Evolutionary conservation across 2,888 invertebrate genomes (phyloP).

Genomic region (Melanophora roralis): DNA sequence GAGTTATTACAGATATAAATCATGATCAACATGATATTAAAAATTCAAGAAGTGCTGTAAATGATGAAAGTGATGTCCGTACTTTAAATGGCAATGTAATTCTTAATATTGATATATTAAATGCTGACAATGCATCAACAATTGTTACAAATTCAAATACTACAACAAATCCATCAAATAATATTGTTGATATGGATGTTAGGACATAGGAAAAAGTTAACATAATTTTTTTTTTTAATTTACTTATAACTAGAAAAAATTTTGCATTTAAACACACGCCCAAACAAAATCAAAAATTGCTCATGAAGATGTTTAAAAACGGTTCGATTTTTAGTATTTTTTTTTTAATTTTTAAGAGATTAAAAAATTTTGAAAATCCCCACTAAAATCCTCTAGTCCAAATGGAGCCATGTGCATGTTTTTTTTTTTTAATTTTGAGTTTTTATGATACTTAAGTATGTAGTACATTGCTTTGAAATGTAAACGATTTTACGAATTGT

Average conservation of each 20-base stretch:
- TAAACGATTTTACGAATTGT: no score
- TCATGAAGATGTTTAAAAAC: neutral
- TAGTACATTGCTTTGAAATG: no score
- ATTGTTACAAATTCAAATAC: slow-evolving; percentile 46
- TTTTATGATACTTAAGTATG: no score
- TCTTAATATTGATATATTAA: slow-evolving; percentile 63
- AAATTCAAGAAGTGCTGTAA: neutral
- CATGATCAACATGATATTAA: slow-evolving; percentile 8
- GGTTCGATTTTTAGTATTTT: no score
- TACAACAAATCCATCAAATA: neutral
- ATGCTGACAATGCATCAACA: slow-evolving; percentile 27
- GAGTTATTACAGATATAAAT: slow-evolving; percentile 42
- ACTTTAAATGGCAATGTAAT: slow-evolving; percentile 65
- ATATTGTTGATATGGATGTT: slow-evolving; percentile 37
- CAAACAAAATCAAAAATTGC: no score
- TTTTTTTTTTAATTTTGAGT: no score
- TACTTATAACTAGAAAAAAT: neutral
- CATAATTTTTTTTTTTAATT: slow-evolving; percentile 2
- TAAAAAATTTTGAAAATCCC: no score
- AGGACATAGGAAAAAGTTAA: slow-evolving; percentile 25
- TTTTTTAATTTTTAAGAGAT: no score
- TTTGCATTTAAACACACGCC: slow-evolving; percentile 52
- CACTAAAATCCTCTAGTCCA: no score
- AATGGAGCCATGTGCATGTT: no score
- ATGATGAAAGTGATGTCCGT: neutral